Evolutionary conservation across 1,140 invertebrate species (phyloP).

Genomic region (Drosophila nebulosa): DNA sequence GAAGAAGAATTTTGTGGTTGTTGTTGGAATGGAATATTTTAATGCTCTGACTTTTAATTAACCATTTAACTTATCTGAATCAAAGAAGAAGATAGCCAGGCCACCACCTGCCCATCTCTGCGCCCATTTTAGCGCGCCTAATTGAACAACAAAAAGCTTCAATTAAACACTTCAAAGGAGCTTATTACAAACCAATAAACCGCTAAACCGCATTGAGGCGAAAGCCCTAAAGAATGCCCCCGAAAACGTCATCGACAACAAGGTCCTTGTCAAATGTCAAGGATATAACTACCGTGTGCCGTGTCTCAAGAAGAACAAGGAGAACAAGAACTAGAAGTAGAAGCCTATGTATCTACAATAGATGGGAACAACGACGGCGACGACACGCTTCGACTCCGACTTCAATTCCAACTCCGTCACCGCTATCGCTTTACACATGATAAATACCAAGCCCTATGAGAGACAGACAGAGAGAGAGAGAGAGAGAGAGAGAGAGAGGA

Average conservation of each 20-base stretch:
- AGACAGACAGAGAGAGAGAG: too few relatives aligned
- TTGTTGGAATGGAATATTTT: background rate
- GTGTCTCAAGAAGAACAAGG: background rate
- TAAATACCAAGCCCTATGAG: constrained; percentile 26
- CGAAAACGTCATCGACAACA: background rate
- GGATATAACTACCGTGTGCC: constrained; percentile 25
- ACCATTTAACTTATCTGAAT: constrained; percentile 1
- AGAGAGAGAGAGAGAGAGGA: too few relatives aligned
- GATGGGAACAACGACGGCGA: constrained; percentile 29
- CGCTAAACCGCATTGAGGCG: constrained; percentile 49
- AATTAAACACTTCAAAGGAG: constrained; percentile 78
- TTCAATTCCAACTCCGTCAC: too few relatives aligned
- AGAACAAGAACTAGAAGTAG: too few relatives aligned
- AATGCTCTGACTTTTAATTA: constrained; percentile 1
- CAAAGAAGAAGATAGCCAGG: background rate
- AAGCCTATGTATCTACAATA: background rate
- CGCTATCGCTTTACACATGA: constrained; percentile 69
- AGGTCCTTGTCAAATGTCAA: constrained; percentile 35
- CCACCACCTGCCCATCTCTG: background rate
- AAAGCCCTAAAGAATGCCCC: constrained; percentile 32
- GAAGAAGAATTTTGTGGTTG: background rate
- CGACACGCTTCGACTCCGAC: constrained; percentile 43
- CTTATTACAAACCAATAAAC: constrained; percentile 79
- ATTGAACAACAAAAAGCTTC: constrained; percentile 77
- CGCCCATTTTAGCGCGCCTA: constrained; percentile 68